Base-by-base conservation (phyloP, 2,888 invertebrate genomes). In the Microdon myrmicae region DNA sequence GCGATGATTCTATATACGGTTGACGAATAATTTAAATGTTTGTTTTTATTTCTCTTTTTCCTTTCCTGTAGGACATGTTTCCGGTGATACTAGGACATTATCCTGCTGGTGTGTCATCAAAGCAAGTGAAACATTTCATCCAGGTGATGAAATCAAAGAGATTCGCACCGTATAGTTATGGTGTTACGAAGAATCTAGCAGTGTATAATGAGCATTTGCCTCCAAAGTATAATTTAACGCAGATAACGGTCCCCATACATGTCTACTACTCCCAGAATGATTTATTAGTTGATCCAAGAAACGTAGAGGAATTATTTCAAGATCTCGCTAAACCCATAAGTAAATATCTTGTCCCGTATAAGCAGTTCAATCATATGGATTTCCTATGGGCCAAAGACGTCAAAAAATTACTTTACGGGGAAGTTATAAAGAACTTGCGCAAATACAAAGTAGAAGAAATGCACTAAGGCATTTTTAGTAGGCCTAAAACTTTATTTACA, bases 361-460 rank as follows among this genome's bases (percentile, higher is more conserved):
- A 78, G 14, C 74, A 80, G 29, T 89, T 86, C 64, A 86, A 84
- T 71, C 89, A 89, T 72, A 75, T 87, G 68, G 89, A 89, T 71
- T 89, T 85, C 67, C 70, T 87, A 31, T 88, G 85, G 81, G 87
- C 85, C 0, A 78, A 76, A 6, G 82, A 84, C 64, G 85, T 84
- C 0, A 80, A 82, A 7, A 75, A 73, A 7, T 69, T 82, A 16
- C 71, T 89, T 3, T 87, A 88, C 68, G 37, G 38, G 19, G 64
- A 64, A 19, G 45, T 64, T 5, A 13, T 64, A 3, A 58, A 28
- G 14, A 64, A 64, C 28, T 28, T 64, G 2, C 13, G 4, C 6
- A 48, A 48, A 14, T 28, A 22, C 1, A 55, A 38, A 6, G 8
- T 17, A 0, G 23, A 48, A 9, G 48, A 39, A 17, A 23, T 22